Percentiles rank a stretch among this genome's conserved stretches.
Conservation (phyloP, 1,140 invertebrate species). For the Alviniconcha marisindica region DNA sequence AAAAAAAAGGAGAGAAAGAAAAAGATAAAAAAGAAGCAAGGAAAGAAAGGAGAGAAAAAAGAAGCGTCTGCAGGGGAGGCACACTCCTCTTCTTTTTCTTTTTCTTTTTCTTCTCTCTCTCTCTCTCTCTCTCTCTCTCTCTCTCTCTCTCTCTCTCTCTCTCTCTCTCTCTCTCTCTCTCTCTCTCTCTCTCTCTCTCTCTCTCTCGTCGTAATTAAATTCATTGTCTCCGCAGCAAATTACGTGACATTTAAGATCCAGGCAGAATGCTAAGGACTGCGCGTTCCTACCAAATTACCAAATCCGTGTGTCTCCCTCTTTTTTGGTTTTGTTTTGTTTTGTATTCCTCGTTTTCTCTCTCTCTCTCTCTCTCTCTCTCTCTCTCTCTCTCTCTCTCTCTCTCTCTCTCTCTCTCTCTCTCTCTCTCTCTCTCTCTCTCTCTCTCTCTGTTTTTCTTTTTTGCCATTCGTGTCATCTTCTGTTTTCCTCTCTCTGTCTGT, state of each 20-base stretch:
- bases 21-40: no score
- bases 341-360: not conserved
- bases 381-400: constrained; percentile 1
- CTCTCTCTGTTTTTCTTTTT: not conserved
- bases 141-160: not conserved
- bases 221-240: no score
- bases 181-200: not conserved
- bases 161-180: constrained; percentile 1
- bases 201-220: no score
- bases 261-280: no score
- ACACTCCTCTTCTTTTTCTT: not conserved
- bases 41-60: not conserved
- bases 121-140: not conserved
- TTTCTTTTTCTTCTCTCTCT: not conserved
- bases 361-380: not conserved
- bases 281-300: no score
- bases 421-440: not conserved
- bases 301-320: no score
- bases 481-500: no score
- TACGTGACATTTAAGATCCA: no score
- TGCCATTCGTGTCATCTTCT: no score
- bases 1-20: not conserved
- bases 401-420: not conserved
- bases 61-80: not conserved
- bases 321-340: no score